Evolutionary conservation across 2,888 invertebrate genomes (phyloP).

Genomic region (Muschampia staudingeri): DNA sequence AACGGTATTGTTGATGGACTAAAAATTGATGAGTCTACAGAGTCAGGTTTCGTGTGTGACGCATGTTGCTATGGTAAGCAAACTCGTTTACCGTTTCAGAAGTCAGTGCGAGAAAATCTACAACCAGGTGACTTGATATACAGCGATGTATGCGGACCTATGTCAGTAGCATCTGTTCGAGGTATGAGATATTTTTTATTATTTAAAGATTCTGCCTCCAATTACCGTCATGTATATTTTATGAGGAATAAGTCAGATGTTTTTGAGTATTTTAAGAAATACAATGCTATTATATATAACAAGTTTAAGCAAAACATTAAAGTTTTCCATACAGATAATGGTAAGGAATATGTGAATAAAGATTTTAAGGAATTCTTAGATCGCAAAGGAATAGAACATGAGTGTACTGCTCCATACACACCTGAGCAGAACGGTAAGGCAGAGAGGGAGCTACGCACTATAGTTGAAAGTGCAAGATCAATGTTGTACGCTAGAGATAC

Average conservation of each 20-base stretch:
- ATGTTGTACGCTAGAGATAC: conserved; percentile 69
- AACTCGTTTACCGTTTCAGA: conserved; percentile 58
- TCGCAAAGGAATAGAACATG: conserved; percentile 68
- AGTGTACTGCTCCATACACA: conserved; percentile 70
- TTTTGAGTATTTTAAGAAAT: conserved; percentile 64
- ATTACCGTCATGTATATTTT: conserved; percentile 68
- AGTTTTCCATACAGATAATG: conserved; percentile 69
- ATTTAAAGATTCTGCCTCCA: conserved; percentile 69
- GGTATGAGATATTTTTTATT: conserved; percentile 68
- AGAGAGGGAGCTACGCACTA: conserved; percentile 72
- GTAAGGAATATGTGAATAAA: conserved; percentile 64
- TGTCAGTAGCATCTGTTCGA: conserved; percentile 59
- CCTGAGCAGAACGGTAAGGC: conserved; percentile 72
- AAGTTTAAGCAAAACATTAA: conserved; percentile 62
- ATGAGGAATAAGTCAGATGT: conserved; percentile 69
- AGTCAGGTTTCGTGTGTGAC: conserved; percentile 57
- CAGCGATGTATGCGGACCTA: conserved; percentile 69
- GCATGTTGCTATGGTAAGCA: conserved; percentile 69
- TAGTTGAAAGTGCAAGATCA: conserved; percentile 70
- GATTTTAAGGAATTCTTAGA: conserved; percentile 63
- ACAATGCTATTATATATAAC: conserved; percentile 65
- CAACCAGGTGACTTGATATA: conserved; percentile 66
- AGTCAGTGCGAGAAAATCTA: conserved; percentile 56
- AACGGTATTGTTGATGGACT: conserved; percentile 58
- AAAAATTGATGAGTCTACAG: conserved; percentile 28